A percentile compares a stretch with the other conserved stretches of the same genome.
These are phyloP conservation scores for Portevinia maculata DNA, from an alignment of 2,888 invertebrate genomes.

Conservation along the genomic window DNA sequence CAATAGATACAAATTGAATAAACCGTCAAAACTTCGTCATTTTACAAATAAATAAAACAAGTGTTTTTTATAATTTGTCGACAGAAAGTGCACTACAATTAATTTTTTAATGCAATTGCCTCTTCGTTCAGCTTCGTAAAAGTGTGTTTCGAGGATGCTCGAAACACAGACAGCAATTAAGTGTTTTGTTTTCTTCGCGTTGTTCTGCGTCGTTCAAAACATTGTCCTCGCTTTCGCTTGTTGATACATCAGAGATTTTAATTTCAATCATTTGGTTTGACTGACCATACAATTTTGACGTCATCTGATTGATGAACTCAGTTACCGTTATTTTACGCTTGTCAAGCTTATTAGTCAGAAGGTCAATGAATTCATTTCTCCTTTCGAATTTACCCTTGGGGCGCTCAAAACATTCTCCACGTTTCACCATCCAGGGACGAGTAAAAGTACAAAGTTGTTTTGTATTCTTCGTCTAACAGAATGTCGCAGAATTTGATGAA, in stretches of 20 bases:
- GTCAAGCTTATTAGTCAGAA: conserved; percentile 8
- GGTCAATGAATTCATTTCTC: conserved; percentile 20
- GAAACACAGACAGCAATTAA: conserved; percentile 14
- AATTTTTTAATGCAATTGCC: not conserved
- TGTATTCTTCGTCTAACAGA: conserved; percentile 19
- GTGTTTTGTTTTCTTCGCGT: not conserved
- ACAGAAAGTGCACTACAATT: conserved; percentile 24
- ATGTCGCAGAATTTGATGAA: conserved; percentile 7
- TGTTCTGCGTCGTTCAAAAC: not conserved
- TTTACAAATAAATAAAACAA: conserved; percentile 10
- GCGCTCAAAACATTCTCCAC: conserved; percentile 27
- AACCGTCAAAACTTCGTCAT: not conserved
- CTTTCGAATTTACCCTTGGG: conserved; percentile 20
- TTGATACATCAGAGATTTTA: not conserved
- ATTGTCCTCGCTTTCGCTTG: conserved; percentile 10
- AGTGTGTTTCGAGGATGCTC: not conserved
- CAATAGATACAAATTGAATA: not conserved
- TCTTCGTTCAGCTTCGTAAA: conserved; percentile 9
- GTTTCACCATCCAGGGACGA: conserved; percentile 7
- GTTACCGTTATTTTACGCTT: conserved; percentile 9
- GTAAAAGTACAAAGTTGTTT: conserved; percentile 18
- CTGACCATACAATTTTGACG: conserved; percentile 12
- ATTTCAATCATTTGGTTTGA: conserved; percentile 11
- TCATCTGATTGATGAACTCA: conserved; percentile 20
- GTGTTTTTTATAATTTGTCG: conserved; percentile 23